phyloP scores from a whole-genome alignment of 2,888 invertebrate genomes.

The Eurytoma adleriae region DNA sequence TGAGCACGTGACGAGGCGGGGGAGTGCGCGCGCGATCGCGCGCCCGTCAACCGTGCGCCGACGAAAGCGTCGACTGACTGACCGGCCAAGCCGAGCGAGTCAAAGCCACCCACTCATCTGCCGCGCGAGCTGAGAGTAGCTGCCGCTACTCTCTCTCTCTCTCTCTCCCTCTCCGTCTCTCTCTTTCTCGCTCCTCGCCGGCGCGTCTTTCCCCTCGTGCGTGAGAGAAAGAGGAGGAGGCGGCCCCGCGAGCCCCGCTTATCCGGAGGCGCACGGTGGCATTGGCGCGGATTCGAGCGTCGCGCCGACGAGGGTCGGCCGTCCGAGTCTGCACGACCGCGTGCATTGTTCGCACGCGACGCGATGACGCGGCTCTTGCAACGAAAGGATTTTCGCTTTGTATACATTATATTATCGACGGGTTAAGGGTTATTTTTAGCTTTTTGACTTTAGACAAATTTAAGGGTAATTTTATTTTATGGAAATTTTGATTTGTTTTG shows the following conservation, averaged over 20 bases:
- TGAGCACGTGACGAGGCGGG: background rate
- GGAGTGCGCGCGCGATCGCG: background rate
- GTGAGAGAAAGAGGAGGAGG: slow-evolving; percentile 23
- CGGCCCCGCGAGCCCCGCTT: background rate
- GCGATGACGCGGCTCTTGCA: background rate
- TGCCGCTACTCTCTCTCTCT: slow-evolving; percentile 2
- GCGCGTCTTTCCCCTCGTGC: background rate
- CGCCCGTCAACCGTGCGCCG: slow-evolving; percentile 39
- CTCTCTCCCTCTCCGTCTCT: slow-evolving; percentile 25
- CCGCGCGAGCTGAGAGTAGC: slow-evolving; percentile 30
- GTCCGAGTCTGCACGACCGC: background rate
- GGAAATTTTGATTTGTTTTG: no score
- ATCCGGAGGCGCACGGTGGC: slow-evolving; percentile 26
- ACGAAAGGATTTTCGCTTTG: no score
- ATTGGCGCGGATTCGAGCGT: slow-evolving; percentile 29
- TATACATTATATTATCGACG: no score
- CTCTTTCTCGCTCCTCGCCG: background rate
- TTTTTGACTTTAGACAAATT: no score
- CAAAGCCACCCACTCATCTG: slow-evolving; percentile 65
- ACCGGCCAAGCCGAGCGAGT: slow-evolving; percentile 46
- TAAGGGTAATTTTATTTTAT: no score
- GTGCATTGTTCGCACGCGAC: slow-evolving; percentile 8
- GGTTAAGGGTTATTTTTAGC: no score
- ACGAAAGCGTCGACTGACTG: slow-evolving; percentile 59
- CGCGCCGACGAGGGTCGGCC: slow-evolving; percentile 2